Conservation (phyloP, 2,888 invertebrate species). For the Heterodera filipjevi region DNA sequence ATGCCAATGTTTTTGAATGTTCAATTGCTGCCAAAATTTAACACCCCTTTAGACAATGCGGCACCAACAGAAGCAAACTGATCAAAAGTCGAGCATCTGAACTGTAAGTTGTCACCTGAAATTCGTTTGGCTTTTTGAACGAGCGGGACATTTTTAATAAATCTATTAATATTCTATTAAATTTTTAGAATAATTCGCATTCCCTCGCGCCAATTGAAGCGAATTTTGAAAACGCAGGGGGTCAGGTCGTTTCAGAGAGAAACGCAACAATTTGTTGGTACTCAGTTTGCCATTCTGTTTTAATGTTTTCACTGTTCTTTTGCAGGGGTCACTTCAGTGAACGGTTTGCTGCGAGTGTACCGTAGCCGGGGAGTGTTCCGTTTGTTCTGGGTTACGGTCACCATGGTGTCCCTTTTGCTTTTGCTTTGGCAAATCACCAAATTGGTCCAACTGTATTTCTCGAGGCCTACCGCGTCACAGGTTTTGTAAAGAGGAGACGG, state of each 20-base stretch:
- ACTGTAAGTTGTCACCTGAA: too few relatives aligned
- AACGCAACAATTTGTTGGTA: constrained; percentile 60
- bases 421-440: constrained; percentile 49
- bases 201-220: constrained; percentile 53
- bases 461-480: constrained; percentile 57
- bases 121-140: too few relatives aligned
- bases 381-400: constrained; percentile 53
- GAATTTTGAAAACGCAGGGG: constrained; percentile 55
- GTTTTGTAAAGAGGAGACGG: constrained; percentile 11
- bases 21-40: not conserved
- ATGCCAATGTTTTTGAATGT: not conserved
- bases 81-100: constrained; percentile 22
- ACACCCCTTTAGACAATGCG: not conserved
- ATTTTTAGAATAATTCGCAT: constrained; percentile 50
- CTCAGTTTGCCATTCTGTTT: constrained; percentile 19
- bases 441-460: constrained; percentile 47
- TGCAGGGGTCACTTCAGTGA: constrained; percentile 60
- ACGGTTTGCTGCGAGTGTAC: constrained; percentile 59
- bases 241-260: constrained; percentile 55
- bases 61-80: constrained; percentile 3
- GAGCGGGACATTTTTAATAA: too few relatives aligned
- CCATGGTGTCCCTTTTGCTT: constrained; percentile 46
- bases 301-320: constrained; percentile 6
- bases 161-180: too few relatives aligned
- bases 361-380: constrained; percentile 43